A percentile compares a stretch with the other conserved stretches of the same genome.
These are phyloP conservation scores for Anseranas semipalmata DNA, from an alignment of 2,113 vertebrate genomes.

Conservation along the genomic window DNA sequence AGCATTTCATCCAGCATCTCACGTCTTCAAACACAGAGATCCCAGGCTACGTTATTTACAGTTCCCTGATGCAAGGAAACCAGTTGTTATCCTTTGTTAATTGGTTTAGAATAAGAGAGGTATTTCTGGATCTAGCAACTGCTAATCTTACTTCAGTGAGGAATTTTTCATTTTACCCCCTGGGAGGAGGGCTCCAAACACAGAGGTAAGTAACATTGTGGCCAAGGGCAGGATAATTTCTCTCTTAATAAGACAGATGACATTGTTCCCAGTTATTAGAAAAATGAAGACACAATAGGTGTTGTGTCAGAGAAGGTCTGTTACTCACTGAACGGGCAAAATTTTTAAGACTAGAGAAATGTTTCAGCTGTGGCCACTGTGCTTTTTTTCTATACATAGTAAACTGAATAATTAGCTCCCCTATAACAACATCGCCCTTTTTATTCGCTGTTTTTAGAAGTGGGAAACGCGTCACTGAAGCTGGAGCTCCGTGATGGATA, in stretches of 20 bases:
- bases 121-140: not conserved
- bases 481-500: not conserved
- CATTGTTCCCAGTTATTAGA: not conserved
- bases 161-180: not conserved
- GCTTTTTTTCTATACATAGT: not conserved
- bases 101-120: not conserved
- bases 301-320: not conserved
- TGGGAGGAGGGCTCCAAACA: not conserved
- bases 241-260: not conserved
- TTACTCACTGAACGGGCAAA: not conserved
- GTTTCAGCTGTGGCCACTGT: not conserved
- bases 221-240: not conserved
- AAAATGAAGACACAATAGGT: not conserved
- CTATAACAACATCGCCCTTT: not conserved
- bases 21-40: not conserved
- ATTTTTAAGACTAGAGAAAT: not conserved
- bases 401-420: not conserved
- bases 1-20: not conserved
- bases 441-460: not conserved
- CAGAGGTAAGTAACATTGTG: not conserved
- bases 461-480: not conserved
- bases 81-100: slow-evolving; percentile 9
- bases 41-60: not conserved
- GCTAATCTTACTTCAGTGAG: not conserved
- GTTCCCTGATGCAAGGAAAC: not conserved